A percentile compares a stretch with the other conserved stretches of the same genome.
Evolutionary conservation across 1,140 invertebrate genomes (phyloP).

Genomic region (Apis florea): DNA sequence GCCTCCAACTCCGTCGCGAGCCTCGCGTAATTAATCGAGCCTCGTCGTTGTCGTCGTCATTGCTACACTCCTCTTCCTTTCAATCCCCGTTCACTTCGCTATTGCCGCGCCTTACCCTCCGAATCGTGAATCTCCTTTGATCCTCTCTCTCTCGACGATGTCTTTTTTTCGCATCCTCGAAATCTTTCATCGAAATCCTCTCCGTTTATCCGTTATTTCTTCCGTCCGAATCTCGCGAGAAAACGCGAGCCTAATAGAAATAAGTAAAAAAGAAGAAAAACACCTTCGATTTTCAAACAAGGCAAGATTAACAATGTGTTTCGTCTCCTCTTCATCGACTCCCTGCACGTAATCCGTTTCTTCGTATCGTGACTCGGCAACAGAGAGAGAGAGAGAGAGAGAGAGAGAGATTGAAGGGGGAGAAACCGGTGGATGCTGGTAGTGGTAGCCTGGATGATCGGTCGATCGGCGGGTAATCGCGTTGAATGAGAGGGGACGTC

Average conservation of each 20-base stretch:
- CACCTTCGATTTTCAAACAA: too few species aligned
- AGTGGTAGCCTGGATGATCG: conserved; percentile 9
- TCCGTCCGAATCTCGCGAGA: too few species aligned
- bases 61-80: neutral
- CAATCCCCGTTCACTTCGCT: neutral
- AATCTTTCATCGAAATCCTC: too few species aligned
- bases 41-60: conserved; percentile 13
- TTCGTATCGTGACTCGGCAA: neutral
- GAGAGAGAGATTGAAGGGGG: too few species aligned
- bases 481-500: conserved; percentile 7
- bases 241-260: too few species aligned
- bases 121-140: neutral
- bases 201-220: too few species aligned
- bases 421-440: neutral
- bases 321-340: too few species aligned
- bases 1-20: conserved; percentile 28
- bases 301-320: too few species aligned
- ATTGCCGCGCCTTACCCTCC: conserved; percentile 13
- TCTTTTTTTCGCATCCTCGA: too few species aligned
- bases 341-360: too few species aligned
- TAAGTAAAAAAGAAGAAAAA: too few species aligned
- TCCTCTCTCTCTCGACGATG: conserved; percentile 2
- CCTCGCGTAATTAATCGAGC: conserved; percentile 48
- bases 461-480: conserved; percentile 15
- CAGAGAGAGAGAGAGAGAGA: too few species aligned